phyloP scores from a whole-genome alignment of 2,888 invertebrate genomes.

The Drosophila mulleri region DNA sequence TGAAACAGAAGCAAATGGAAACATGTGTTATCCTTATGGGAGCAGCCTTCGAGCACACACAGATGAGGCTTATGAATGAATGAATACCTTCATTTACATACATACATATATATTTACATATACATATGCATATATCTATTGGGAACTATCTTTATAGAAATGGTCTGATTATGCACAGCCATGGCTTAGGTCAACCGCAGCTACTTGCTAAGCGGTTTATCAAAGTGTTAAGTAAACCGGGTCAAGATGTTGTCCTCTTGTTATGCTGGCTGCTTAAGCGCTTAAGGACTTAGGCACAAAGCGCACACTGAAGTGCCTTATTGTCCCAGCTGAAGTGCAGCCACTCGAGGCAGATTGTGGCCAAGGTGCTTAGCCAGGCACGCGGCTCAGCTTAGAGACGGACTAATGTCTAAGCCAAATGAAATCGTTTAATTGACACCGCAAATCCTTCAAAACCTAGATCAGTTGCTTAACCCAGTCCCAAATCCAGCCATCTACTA shows the following conservation, averaged over 20 bases:
- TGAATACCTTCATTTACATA: conserved; percentile 3
- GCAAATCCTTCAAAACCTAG: conserved; percentile 33
- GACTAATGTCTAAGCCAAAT: conserved; percentile 38
- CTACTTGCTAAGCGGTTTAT: conserved; percentile 51
- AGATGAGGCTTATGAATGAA: conserved; percentile 43
- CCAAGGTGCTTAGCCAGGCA: conserved; percentile 31
- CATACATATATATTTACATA: neutral
- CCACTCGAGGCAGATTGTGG: conserved; percentile 52
- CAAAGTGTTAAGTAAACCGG: conserved; percentile 62
- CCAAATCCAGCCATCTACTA: conserved; percentile 22
- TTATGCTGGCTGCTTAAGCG: conserved; percentile 50
- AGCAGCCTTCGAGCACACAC: neutral
- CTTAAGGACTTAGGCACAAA: conserved; percentile 63
- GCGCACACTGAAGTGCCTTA: conserved; percentile 68
- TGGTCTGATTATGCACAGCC: conserved; percentile 40
- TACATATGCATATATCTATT: neutral
- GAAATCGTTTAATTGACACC: conserved; percentile 58
- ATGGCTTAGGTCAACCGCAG: conserved; percentile 47
- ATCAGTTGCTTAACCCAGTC: conserved; percentile 19
- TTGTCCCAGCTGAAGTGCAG: conserved; percentile 66
- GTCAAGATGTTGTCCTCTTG: conserved; percentile 9
- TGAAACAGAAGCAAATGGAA: conserved; percentile 18
- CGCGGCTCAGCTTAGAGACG: conserved; percentile 31
- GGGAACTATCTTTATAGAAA: neutral
- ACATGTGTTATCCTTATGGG: conserved; percentile 62